Percentiles rank a stretch among this genome's conserved stretches.
phyloP scores from a whole-genome alignment of 2,797 vertebrate genomes.

The Dipus sagitta region DNA sequence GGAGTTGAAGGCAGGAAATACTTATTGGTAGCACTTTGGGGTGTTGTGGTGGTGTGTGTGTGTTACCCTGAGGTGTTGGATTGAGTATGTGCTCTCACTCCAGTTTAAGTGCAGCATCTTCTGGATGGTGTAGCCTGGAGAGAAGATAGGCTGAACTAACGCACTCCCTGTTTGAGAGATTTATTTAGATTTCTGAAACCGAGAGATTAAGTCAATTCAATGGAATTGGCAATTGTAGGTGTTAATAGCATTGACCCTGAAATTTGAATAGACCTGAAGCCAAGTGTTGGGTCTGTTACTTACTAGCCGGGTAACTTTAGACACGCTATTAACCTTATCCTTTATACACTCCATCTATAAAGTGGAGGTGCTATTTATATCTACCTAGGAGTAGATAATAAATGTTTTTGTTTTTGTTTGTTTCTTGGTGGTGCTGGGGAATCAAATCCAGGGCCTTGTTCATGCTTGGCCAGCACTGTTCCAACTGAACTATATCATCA shows the following conservation, averaged over 20 bases:
- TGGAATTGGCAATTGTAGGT: background rate
- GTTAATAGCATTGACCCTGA: background rate
- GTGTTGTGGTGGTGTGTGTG: background rate
- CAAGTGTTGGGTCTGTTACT: background rate
- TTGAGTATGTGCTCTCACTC: background rate
- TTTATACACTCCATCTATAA: background rate
- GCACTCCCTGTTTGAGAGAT: background rate
- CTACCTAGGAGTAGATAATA: background rate
- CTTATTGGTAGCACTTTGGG: background rate
- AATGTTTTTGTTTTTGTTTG: background rate
- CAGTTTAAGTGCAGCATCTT: background rate
- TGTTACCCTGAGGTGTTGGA: background rate
- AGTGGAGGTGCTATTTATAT: background rate
- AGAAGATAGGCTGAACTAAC: background rate
- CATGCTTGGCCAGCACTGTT: background rate
- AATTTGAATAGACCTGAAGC: background rate
- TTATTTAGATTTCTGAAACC: slow-evolving; percentile 35
- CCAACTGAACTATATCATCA: background rate
- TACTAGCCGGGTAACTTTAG: background rate
- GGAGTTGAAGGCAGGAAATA: background rate
- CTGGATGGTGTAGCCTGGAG: background rate
- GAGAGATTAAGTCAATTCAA: background rate
- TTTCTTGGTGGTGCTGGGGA: background rate
- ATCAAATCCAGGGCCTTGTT: background rate
- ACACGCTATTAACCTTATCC: background rate